Conservation (phyloP, 2,113 vertebrate genomes). For the Paracanthobrama guichenoti region DNA sequence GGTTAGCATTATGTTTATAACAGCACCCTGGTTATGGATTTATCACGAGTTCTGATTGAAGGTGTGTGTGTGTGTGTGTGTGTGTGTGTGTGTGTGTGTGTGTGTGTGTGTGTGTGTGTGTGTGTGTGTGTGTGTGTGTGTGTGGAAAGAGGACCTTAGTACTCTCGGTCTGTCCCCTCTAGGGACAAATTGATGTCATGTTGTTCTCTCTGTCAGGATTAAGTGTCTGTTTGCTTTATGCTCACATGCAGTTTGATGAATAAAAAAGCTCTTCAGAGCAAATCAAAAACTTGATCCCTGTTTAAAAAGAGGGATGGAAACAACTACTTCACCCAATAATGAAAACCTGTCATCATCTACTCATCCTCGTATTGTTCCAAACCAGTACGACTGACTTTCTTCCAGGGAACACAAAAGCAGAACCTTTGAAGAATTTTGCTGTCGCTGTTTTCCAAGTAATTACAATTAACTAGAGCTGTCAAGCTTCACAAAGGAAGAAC, state of each 20-base stretch:
- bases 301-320: neutral
- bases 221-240: slow-evolving; percentile 87
- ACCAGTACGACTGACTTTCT: neutral
- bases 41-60: slow-evolving; percentile 61
- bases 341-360: neutral
- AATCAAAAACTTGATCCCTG: slow-evolving; percentile 48
- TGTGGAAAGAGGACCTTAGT: slow-evolving; percentile 28
- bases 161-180: slow-evolving; percentile 73
- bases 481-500: neutral
- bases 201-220: slow-evolving; percentile 90
- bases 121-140: slow-evolving; percentile 22
- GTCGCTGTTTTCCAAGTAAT: neutral
- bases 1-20: slow-evolving; percentile 47
- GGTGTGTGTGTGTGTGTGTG: neutral
- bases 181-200: slow-evolving; percentile 87
- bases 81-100: neutral
- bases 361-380: neutral
- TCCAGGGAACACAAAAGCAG: neutral
- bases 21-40: slow-evolving; percentile 61
- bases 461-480: neutral
- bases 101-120: neutral
- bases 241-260: slow-evolving; percentile 81
- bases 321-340: neutral
- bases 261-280: slow-evolving; percentile 75
- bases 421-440: neutral